Conservation (phyloP, 2,888 invertebrate species). For the Globia sparganii region DNA sequence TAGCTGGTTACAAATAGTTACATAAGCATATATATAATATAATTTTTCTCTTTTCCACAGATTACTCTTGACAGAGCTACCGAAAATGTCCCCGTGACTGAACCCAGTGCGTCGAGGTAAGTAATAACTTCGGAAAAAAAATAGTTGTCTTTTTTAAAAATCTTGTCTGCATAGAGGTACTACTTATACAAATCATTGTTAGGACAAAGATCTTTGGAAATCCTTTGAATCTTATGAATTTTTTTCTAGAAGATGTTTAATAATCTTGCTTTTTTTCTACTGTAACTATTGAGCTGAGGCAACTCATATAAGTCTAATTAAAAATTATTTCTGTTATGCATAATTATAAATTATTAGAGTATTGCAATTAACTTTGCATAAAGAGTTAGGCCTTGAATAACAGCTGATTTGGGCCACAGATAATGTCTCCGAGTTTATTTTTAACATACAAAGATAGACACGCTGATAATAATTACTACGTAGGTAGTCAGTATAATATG, state of each 20-base stretch:
- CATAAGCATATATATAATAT: background rate
- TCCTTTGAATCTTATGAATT: no score
- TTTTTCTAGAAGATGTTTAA: no score
- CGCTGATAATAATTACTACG: conserved; percentile 37
- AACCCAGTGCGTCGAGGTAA: conserved; percentile 51
- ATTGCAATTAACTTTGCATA: conserved; percentile 23
- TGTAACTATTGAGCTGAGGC: background rate
- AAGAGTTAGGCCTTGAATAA: conserved; percentile 21
- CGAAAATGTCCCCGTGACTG: conserved; percentile 73
- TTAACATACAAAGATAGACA: conserved; percentile 45
- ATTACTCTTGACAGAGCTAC: conserved; percentile 69
- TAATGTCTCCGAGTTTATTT: conserved; percentile 45
- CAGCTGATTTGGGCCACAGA: conserved; percentile 50
- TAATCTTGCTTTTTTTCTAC: background rate
- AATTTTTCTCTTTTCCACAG: conserved; percentile 72
- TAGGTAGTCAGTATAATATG: conserved; percentile 10
- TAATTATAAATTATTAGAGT: background rate
- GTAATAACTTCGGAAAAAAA: background rate
- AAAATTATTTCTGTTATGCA: background rate
- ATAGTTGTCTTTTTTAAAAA: background rate
- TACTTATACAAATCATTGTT: no score
- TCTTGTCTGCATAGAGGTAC: no score
- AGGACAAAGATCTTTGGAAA: no score
- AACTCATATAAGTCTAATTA: background rate
- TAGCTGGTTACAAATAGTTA: background rate